A percentile compares a stretch with the other conserved stretches of the same genome.
These are phyloP conservation scores for Raja brachyura DNA, from an alignment of 2,113 vertebrate genomes.

Conservation along the genomic window DNA sequence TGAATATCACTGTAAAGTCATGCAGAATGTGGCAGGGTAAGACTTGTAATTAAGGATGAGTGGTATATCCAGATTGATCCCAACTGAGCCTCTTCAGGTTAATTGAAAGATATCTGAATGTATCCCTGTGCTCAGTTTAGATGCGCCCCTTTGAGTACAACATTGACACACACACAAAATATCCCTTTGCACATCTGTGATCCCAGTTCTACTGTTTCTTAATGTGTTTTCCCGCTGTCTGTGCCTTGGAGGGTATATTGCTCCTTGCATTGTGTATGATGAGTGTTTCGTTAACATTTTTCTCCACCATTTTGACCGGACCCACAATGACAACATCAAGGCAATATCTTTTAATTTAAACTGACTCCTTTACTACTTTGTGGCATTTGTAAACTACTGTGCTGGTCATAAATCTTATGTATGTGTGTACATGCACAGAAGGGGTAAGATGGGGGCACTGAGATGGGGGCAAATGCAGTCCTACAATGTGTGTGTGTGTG, in stretches of 20 bases:
- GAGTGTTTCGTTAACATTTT: background rate
- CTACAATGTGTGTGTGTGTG: slow-evolving; percentile 21
- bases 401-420: background rate
- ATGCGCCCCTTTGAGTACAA: slow-evolving; percentile 27
- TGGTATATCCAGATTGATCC: slow-evolving; percentile 28
- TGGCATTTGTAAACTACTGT: background rate
- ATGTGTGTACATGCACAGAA: background rate
- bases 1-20: slow-evolving; percentile 8
- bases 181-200: slow-evolving; percentile 20
- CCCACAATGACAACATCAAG: background rate
- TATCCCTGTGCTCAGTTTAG: slow-evolving; percentile 34
- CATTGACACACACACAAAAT: slow-evolving; percentile 16
- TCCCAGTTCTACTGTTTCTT: background rate
- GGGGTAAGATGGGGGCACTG: background rate
- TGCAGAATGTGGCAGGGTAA: slow-evolving; percentile 24
- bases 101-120: slow-evolving; percentile 28
- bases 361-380: background rate
- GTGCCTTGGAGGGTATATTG: background rate
- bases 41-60: slow-evolving; percentile 37
- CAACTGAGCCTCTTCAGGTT: slow-evolving; percentile 28
- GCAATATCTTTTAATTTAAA: background rate
- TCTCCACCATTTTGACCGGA: background rate
- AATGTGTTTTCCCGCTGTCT: slow-evolving; percentile 22
- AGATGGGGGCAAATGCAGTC: background rate
- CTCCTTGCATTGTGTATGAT: background rate